phyloP scores from a whole-genome alignment of 2,797 vertebrate species.

The Phrynocephalus guinanensis region DNA sequence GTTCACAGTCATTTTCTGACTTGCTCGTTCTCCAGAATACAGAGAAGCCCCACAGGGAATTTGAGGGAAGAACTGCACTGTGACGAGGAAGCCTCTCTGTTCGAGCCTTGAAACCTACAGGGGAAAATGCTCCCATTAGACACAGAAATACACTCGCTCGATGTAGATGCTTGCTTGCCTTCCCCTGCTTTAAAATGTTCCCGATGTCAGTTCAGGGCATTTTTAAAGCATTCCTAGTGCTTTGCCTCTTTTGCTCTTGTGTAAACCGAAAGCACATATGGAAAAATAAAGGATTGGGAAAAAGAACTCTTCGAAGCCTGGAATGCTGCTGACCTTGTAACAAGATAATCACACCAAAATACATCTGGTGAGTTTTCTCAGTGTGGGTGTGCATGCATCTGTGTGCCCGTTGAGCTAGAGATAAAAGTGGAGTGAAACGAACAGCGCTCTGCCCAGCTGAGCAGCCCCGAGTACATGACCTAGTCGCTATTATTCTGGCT shows the following conservation, averaged over 20 bases:
- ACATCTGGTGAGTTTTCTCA: neutral
- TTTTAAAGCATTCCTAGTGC: constrained; percentile 1
- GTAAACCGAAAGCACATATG: constrained; percentile 29
- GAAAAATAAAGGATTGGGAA: constrained; percentile 32
- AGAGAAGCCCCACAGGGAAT: neutral
- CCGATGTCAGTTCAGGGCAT: neutral
- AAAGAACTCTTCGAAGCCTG: constrained; percentile 28
- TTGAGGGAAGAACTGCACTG: neutral
- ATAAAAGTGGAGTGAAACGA: neutral
- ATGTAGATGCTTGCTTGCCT: rapidly evolving
- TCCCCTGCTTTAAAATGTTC: neutral
- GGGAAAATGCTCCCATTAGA: neutral
- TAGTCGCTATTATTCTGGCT: neutral
- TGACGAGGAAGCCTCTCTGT: constrained; percentile 4
- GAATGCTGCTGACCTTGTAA: constrained; percentile 17
- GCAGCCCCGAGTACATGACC: neutral
- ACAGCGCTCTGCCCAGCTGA: neutral
- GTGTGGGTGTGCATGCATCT: neutral
- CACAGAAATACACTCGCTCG: neutral
- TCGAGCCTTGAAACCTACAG: neutral
- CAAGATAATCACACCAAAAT: constrained; percentile 16
- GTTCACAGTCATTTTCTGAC: constrained; percentile 25
- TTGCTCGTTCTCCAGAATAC: constrained; percentile 12
- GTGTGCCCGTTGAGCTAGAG: neutral
- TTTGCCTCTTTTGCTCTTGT: constrained; percentile 24